Evolutionary conservation across 1,140 invertebrate species (phyloP), one percentile per base, ranked within the genome.

Genomic region (Pogonognathellus flavescens): DNA sequence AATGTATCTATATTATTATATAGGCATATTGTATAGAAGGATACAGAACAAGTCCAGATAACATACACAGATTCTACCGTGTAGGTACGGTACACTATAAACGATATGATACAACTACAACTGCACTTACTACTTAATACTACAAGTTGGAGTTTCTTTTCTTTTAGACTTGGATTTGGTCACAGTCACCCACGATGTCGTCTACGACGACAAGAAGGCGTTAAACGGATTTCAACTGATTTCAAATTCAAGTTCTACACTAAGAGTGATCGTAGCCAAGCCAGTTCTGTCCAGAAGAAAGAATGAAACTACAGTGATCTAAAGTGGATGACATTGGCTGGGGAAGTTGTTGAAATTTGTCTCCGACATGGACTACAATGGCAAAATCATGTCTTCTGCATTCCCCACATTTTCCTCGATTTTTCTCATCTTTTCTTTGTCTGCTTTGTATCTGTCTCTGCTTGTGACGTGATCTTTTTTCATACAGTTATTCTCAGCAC

Each of bases 271-370:
- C 18, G 18, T 3, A 70, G 62, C 25, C 10, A 20, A 70, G 18
- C 80, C 25, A 22, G 20, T 57, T 18, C 50, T 53, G 22, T 70
- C 70, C 70, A 76, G 70, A 14, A 41, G 20, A 20, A 16, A 59
- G 53, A 83, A 11, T 18, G 18, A 50, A 76, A 76, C 16, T 49
- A 76, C 31, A 76, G 20, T 66, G 62, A 66, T 66, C 49, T 31
- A 87, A 85, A 85, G 76, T 87, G 86, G 86, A 84, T 83, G 86
- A 85, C 86, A 85, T 86, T 84, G 87, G 85, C 76, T 72, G 13
- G 22, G 53, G 57, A 85, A 87, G 57, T 87, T 85, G 85, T 85
- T 84, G 87, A 87, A 87, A 87, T 87, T 87, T 87, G 87, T 87
- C 87, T 83, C 81, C 81, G 82, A 86, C 85, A 86, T 49, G 49